These are phyloP conservation scores for Cariama cristata DNA, from an alignment of 2,113 vertebrate species.

Conservation along the genomic window DNA sequence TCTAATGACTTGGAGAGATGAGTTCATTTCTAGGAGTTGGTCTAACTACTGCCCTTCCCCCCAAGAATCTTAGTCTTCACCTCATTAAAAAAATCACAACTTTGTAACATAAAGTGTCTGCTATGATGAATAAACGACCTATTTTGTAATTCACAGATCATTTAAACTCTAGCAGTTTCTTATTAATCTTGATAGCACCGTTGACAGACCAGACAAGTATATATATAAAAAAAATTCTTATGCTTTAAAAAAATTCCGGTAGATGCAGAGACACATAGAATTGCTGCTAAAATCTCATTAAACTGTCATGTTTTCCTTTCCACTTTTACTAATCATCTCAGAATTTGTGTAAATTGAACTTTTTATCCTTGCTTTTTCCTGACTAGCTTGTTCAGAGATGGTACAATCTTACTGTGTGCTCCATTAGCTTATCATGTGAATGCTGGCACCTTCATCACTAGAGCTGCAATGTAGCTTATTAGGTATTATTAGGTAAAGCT, in stretches of 20 bases:
- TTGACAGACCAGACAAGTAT: constrained; percentile 27
- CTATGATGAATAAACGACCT: constrained; percentile 51
- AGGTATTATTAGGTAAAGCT: background rate
- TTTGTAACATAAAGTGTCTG: constrained; percentile 36
- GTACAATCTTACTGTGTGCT: background rate
- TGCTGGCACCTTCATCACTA: background rate
- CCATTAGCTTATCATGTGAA: background rate
- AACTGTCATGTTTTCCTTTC: background rate
- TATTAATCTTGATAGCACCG: constrained; percentile 27
- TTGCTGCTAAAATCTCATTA: background rate
- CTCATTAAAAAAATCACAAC: constrained; percentile 62
- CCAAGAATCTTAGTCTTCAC: background rate
- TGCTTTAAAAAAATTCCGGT: background rate
- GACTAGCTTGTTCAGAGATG: background rate
- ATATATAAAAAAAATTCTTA: background rate
- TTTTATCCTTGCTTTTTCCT: background rate
- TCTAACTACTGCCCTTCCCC: background rate
- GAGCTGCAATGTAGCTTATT: background rate
- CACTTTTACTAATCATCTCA: background rate
- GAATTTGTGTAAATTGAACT: background rate
- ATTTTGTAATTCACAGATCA: constrained; percentile 61
- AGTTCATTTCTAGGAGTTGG: background rate
- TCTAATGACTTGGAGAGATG: background rate
- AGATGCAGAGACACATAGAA: background rate
- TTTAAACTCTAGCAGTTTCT: constrained; percentile 44